phyloP scores from a whole-genome alignment of 2,113 vertebrate genomes.

The Uria aalge region DNA sequence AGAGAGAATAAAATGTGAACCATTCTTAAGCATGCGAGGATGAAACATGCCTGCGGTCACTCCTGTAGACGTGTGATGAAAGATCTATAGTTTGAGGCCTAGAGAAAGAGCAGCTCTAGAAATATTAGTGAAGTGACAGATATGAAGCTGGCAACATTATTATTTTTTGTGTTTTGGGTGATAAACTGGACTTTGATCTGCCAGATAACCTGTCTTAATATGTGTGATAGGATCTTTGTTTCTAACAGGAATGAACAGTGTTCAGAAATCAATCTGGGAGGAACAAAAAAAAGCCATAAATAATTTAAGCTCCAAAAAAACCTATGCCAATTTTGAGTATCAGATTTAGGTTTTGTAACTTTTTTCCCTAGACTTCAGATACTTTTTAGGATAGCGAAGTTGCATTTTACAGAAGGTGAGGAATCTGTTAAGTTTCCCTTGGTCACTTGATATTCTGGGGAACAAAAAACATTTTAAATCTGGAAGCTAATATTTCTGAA shows the following conservation, averaged over 20 bases:
- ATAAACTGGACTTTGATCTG: background rate
- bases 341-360: background rate
- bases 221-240: background rate
- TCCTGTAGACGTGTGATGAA: background rate
- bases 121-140: background rate
- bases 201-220: background rate
- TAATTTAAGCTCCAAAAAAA: background rate
- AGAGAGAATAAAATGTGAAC: background rate
- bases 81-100: background rate
- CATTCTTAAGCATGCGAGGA: background rate
- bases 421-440: background rate
- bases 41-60: background rate
- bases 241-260: background rate
- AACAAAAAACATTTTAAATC: background rate
- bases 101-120: background rate
- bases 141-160: background rate
- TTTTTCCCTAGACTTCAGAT: background rate
- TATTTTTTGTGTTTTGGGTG: background rate
- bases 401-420: background rate
- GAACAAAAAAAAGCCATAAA: background rate
- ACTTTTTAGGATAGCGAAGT: background rate
- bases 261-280: background rate
- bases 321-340: background rate
- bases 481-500: background rate
- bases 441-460: background rate